Conservation (phyloP, 2,888 invertebrate species). For the Apotomis turbidana region DNA sequence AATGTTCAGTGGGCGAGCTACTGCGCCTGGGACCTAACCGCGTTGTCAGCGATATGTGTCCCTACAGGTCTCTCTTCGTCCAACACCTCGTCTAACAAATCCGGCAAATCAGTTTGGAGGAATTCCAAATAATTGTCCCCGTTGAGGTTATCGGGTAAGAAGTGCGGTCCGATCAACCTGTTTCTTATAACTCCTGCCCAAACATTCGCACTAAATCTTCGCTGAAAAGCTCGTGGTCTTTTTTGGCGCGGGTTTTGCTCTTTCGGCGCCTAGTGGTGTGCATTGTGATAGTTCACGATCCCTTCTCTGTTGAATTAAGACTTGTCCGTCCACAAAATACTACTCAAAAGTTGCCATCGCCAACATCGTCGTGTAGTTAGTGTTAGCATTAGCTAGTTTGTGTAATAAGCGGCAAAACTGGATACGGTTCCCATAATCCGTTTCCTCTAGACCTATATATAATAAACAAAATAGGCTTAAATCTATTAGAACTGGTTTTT, state of each 20-base stretch:
- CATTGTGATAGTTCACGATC: constrained; percentile 38
- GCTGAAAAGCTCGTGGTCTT: constrained; percentile 24
- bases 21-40: too few relatives aligned
- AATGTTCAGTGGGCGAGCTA: too few relatives aligned
- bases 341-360: constrained; percentile 34
- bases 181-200: too few relatives aligned
- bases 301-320: constrained; percentile 31
- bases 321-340: constrained; percentile 43
- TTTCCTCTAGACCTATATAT: constrained; percentile 26
- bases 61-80: too few relatives aligned
- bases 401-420: constrained; percentile 41
- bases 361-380: constrained; percentile 42
- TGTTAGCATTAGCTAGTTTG: too few relatives aligned
- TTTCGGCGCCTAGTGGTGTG: constrained; percentile 38
- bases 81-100: too few relatives aligned
- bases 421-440: constrained; percentile 28
- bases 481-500: not conserved
- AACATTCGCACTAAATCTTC: not conserved
- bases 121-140: too few relatives aligned
- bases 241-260: constrained; percentile 25
- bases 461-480: constrained; percentile 4
- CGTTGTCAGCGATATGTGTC: too few relatives aligned
- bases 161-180: too few relatives aligned
- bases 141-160: too few relatives aligned
- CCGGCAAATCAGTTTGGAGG: too few relatives aligned